These are phyloP conservation scores for Microcebus murinus DNA, from an alignment of 2,113 vertebrate species.

Conservation along the genomic window DNA sequence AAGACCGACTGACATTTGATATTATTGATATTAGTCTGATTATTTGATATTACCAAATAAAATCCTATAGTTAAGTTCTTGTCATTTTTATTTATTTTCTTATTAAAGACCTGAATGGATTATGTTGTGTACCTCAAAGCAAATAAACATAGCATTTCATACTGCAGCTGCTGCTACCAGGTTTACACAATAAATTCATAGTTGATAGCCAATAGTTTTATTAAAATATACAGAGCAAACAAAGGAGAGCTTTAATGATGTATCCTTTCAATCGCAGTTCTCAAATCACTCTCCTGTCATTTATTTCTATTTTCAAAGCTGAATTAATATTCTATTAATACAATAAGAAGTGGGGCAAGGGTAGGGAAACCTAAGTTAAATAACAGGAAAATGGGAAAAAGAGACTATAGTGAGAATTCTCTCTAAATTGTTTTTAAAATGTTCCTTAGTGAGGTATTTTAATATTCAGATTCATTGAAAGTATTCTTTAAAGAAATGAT, in stretches of 20 bases:
- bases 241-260: background rate
- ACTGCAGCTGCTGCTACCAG: background rate
- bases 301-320: constrained; percentile 45
- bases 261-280: background rate
- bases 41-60: constrained; percentile 36
- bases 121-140: background rate
- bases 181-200: background rate
- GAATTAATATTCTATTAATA: background rate
- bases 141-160: constrained; percentile 24
- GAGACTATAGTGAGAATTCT: constrained; percentile 10
- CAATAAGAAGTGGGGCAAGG: background rate
- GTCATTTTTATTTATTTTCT: constrained; percentile 24
- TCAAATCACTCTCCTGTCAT: background rate
- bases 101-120: background rate
- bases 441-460: background rate
- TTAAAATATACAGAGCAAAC: background rate
- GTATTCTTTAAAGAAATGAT: background rate
- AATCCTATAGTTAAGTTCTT: background rate
- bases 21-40: background rate
- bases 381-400: background rate
- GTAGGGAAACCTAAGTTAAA: background rate
- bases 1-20: background rate
- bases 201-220: background rate
- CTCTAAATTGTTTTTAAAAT: background rate
- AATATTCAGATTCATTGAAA: background rate